Conservation (phyloP, 2,113 vertebrate genomes). For the Oophaga pumilio region DNA sequence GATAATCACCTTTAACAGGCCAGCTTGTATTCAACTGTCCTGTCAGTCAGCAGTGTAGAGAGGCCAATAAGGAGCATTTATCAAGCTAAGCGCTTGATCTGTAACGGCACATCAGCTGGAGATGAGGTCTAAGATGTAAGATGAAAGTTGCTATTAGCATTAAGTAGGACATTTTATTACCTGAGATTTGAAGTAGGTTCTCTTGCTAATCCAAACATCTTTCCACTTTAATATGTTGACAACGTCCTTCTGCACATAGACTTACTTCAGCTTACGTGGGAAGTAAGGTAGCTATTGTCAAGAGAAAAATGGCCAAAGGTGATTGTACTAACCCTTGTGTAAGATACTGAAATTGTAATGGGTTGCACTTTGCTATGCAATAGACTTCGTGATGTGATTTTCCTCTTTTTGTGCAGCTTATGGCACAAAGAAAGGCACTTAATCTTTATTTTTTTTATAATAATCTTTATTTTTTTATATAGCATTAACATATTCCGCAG, state of each 20-base stretch:
- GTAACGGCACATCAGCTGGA: conserved; percentile 72
- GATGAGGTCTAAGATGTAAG: conserved; percentile 69
- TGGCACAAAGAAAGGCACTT: too few relatives aligned
- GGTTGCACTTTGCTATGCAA: neutral
- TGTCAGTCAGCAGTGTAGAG: conserved; percentile 68
- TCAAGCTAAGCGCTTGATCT: conserved; percentile 84
- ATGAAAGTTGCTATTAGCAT: conserved; percentile 78
- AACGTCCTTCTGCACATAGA: conserved; percentile 63
- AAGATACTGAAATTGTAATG: neutral
- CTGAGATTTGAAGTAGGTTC: conserved; percentile 72
- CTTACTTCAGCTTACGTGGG: conserved; percentile 68
- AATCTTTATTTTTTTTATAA: too few relatives aligned
- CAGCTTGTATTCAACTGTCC: conserved; percentile 78
- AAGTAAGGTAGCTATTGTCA: conserved; percentile 62
- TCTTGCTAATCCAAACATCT: conserved; percentile 71
- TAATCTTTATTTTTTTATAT: too few relatives aligned
- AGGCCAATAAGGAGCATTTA: conserved; percentile 76
- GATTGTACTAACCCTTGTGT: conserved; percentile 5
- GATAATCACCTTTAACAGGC: conserved; percentile 83
- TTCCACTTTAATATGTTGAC: conserved; percentile 66
- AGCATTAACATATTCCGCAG: too few relatives aligned
- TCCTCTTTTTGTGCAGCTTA: neutral
- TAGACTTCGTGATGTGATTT: neutral
- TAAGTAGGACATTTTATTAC: conserved; percentile 78
- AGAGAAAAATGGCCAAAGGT: conserved; percentile 62